Evolutionary conservation across 2,797 vertebrate species (phyloP).

Genomic region (Acanthis flammea): DNA sequence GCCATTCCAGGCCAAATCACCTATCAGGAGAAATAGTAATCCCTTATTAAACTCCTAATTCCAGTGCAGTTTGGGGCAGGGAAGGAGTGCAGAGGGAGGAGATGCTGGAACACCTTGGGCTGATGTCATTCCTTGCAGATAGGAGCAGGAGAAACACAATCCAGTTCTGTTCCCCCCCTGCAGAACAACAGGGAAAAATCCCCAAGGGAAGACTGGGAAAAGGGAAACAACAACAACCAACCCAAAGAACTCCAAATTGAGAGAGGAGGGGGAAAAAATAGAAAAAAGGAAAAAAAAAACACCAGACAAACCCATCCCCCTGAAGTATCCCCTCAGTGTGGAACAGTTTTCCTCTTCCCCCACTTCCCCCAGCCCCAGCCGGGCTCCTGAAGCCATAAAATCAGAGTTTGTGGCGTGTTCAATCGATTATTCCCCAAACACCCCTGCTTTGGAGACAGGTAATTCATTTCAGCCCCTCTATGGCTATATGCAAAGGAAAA

Average conservation of each 20-base stretch:
- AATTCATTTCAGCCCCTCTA: constrained; percentile 73
- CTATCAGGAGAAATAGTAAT: neutral
- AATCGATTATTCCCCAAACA: constrained; percentile 69
- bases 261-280: neutral
- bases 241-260: neutral
- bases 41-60: neutral
- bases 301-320: neutral
- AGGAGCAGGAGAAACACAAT: constrained; percentile 4
- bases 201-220: neutral
- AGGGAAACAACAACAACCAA: neutral
- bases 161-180: neutral
- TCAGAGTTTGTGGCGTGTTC: constrained; percentile 59
- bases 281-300: neutral
- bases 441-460: constrained; percentile 67
- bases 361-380: neutral
- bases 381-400: constrained; percentile 32
- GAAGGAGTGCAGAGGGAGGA: neutral
- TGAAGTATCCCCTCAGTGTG: neutral
- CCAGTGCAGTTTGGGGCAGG: neutral
- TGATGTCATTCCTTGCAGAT: constrained; percentile 17
- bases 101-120: neutral
- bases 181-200: constrained; percentile 3
- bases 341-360: neutral
- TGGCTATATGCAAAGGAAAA: neutral
- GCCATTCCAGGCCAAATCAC: neutral